These are phyloP conservation scores for Notothenia coriiceps DNA, from an alignment of 2,113 vertebrate genomes.

Conservation along the genomic window DNA sequence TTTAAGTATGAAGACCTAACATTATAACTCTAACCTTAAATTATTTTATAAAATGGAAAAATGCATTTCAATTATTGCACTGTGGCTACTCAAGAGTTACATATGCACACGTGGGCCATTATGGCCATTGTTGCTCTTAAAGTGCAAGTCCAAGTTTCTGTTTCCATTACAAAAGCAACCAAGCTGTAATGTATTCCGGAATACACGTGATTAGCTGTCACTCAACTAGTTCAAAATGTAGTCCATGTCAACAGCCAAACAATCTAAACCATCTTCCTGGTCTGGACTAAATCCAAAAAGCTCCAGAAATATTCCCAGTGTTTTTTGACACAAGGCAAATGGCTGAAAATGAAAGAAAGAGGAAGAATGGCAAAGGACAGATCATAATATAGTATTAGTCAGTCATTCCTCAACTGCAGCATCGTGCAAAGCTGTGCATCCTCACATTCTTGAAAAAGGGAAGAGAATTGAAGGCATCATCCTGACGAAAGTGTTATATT, in stretches of 20 bases:
- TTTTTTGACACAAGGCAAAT: neutral
- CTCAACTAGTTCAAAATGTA: neutral
- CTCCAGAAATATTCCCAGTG: neutral
- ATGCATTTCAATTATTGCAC: neutral
- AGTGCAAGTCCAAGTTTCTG: no score
- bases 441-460: slow-evolving; percentile 15
- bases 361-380: neutral
- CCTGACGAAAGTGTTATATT: neutral
- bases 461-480: neutral
- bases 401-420: slow-evolving; percentile 6
- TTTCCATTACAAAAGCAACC: neutral
- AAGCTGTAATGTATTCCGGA: neutral
- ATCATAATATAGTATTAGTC: neutral
- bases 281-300: neutral
- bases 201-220: neutral
- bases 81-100: neutral
- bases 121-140: no score
- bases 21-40: neutral
- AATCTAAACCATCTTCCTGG: neutral
- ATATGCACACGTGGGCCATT: neutral
- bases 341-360: neutral
- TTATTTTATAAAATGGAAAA: neutral
- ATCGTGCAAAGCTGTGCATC: slow-evolving; percentile 15
- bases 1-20: neutral
- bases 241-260: no score